phyloP scores from a whole-genome alignment of 2,113 vertebrate species.

The Edolisoma coerulescens region DNA sequence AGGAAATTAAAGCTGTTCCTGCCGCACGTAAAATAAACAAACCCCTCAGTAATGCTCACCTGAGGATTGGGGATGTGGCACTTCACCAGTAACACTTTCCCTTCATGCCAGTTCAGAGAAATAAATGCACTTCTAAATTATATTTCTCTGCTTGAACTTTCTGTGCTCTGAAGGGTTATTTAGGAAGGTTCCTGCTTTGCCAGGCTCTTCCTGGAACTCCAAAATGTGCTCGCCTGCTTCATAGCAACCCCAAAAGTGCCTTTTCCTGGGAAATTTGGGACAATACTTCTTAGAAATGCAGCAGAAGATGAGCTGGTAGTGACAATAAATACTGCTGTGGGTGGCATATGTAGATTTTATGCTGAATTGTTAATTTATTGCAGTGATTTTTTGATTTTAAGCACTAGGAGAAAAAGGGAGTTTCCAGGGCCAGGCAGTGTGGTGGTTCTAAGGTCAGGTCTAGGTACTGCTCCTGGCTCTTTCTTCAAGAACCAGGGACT shows the following conservation, averaged over 20 bases:
- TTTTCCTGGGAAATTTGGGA: not conserved
- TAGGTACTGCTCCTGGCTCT: not conserved
- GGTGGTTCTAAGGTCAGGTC: not conserved
- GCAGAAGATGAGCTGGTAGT: not conserved
- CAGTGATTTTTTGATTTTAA: not conserved
- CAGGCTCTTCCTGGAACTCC: slow-evolving; percentile 6
- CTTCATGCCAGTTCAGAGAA: slow-evolving; percentile 25
- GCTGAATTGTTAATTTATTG: not conserved
- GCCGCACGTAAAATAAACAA: not conserved
- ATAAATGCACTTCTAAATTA: not conserved
- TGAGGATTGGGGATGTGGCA: not conserved
- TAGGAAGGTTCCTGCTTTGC: not conserved
- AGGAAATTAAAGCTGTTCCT: slow-evolving; percentile 45
- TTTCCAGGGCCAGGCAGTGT: not conserved
- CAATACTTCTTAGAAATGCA: not conserved
- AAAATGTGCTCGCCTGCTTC: not conserved
- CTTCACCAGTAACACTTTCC: not conserved
- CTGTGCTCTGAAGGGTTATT: not conserved
- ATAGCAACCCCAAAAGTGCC: rapidly evolving
- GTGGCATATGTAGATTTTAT: not conserved
- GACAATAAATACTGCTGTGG: not conserved
- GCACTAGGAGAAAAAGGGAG: not conserved
- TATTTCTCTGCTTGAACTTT: not conserved
- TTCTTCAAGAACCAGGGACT: not conserved
- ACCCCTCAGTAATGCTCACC: not conserved